Base-by-base conservation (phyloP, 1,140 invertebrate species). In the Pseudomyrmex flavicornis region DNA sequence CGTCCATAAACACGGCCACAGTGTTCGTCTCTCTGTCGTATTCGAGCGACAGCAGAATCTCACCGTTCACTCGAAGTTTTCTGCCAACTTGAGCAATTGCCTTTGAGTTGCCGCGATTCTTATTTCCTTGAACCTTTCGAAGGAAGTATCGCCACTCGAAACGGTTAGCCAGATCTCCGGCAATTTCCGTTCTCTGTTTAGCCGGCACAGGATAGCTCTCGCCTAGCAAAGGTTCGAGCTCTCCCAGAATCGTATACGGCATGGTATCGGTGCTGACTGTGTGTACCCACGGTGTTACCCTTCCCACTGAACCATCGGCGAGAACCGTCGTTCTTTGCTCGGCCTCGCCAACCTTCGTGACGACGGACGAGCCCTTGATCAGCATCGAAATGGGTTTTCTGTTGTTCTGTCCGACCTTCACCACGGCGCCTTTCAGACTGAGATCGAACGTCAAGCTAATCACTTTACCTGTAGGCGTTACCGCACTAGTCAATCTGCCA, bases 81-180 rank as follows among this genome's bases (percentile, higher is more conserved):
- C 97, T 95, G 12, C 97, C 98, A 46, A 98, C 97, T 94, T 98
- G 97, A 0, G 97, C 96, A 2, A 98, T 95, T 0, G 95, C 94
- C 92, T 97, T 97, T 65, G 95, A 93, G 86, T 96, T 96, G 76
- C 96, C 95, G 88, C 96, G 94, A 85, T 95, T 96, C 85, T 95
- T 95, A 86, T 95, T 95, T 2, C 95, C 95, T 88, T 96, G 96
- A 15, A 96, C 93, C 77, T 96, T 96, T 59, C 97, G 93, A 22
- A 98, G 94, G 93, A 98, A 98, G 92, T 99, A 99, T 58, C 98
- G 95, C 98, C 98, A 99, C 94, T 99, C 98, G 84, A 99, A 98
- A 80, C 98, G 95, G 91, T 99, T 99, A 0, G 98, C 97, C 26
- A 99, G 94, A 91, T 99, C 98, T 0, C 97, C 97, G 15, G 97